Evolutionary conservation across 2,113 vertebrate genomes (phyloP), one percentile per base, ranked within the genome.

Genomic region (Centropus bengalensis): DNA sequence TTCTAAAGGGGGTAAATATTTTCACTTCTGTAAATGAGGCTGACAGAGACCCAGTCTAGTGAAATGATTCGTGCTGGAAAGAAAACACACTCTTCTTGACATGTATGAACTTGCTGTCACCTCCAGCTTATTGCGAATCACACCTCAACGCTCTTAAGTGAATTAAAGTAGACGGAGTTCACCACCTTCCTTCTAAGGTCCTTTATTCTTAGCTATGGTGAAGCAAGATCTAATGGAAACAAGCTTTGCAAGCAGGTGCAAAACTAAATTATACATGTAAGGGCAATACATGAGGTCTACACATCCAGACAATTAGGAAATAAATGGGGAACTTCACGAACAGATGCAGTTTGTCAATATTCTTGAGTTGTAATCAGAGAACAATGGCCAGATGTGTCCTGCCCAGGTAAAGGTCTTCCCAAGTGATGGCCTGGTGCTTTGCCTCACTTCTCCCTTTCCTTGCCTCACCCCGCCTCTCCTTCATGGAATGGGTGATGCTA

Each of bases 1-100:
- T 87, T 94, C 64, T 56, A 60, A 74, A 83, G 56, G 60, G 60
- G 49, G 59, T 67, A 94, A 96, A 89, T 90, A 94, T 94, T 94
- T 89, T 89, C 73, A 81, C 64, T 47, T 88, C 82, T 88, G n/a
- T 81, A 89, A 91, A 70, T 40, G 44, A 93, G 47, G 13, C 69
- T 2, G 6, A 44, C 52, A 77, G 71, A 86, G 87, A 63, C 19
- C 32, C 47, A 88, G 76, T 44, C 52, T 88, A 91, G 10, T 68
- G 63, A 81, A 92, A 32, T 83, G 87, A 88, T 73, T 94, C 83
- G 42, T 91, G 47, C 68, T 88, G 68, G 52, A 89, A 66, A 83
- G 55, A 95, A 90, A 93, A 77, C 15, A 51, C 19, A 21, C 8
- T 62, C 67, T 86, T 81, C 30, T 36, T 77, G 38, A 74, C 38